Percentiles rank a stretch among this genome's conserved stretches.
Evolutionary conservation across 2,113 vertebrate genomes (phyloP).

Genomic region (Vulpes vulpes): DNA sequence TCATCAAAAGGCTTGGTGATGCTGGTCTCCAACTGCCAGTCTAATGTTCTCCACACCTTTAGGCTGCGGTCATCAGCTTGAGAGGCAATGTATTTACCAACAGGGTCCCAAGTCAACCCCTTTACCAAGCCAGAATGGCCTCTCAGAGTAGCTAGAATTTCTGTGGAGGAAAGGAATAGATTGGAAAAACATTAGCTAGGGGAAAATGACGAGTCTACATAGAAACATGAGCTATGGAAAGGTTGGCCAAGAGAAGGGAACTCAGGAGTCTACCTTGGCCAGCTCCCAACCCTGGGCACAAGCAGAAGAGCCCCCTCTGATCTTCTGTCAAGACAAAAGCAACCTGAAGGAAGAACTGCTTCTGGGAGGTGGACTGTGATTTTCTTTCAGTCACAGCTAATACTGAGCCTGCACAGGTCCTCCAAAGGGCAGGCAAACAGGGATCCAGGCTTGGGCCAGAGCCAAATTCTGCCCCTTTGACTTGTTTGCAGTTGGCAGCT

Average conservation of each 20-base stretch:
- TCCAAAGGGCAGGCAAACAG: not conserved
- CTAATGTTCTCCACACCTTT: conserved; percentile 98
- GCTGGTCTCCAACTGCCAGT: conserved; percentile 98
- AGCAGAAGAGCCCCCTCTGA: not conserved
- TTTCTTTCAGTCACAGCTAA: not conserved
- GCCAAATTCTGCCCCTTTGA: not conserved
- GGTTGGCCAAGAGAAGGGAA: not conserved
- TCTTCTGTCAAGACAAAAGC: not conserved
- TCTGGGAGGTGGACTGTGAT: not conserved
- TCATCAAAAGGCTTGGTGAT: conserved; percentile 98
- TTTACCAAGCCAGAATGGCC: conserved; percentile 98
- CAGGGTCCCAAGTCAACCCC: conserved; percentile 98
- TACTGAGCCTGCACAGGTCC: not conserved
- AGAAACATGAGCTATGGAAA: not conserved
- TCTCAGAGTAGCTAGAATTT: conserved; percentile 95
- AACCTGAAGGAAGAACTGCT: not conserved
- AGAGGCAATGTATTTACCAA: conserved; percentile 98
- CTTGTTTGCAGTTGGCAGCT: not conserved
- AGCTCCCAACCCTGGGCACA: not conserved
- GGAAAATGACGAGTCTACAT: not conserved
- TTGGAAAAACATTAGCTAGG: not conserved
- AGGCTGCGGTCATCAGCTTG: conserved; percentile 98
- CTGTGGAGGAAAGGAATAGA: conserved; percentile 81
- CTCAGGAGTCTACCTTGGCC: not conserved
- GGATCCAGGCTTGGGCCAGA: not conserved